Evolutionary conservation across 2,113 vertebrate species (phyloP).

Genomic region (Turdus rufiventris): DNA sequence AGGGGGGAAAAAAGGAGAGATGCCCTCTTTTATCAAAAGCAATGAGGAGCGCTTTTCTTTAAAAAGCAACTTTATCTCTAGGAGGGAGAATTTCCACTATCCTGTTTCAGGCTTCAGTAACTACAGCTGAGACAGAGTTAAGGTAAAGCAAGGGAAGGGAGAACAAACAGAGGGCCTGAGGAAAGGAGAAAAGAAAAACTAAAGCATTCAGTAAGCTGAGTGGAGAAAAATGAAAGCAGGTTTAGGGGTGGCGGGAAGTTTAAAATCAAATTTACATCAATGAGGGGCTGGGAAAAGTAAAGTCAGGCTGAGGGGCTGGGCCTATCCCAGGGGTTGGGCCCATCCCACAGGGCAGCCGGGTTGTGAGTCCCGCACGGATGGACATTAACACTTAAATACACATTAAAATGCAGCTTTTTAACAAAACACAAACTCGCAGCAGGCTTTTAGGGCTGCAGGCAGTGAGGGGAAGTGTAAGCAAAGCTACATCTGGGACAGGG

Average conservation of each 20-base stretch:
- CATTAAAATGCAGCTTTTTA: accelerated
- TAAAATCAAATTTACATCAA: not conserved
- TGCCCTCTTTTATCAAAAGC: not conserved
- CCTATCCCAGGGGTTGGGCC: not conserved
- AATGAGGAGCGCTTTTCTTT: not conserved
- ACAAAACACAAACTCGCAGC: not conserved
- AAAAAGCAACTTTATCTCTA: not conserved
- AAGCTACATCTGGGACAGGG: not conserved
- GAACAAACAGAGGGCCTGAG: not conserved
- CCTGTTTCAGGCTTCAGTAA: not conserved
- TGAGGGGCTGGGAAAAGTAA: not conserved
- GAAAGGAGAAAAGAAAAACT: not conserved
- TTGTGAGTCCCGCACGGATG: accelerated
- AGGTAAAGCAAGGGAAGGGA: not conserved
- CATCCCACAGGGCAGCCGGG: accelerated
- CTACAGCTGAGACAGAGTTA: not conserved
- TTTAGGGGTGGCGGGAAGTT: not conserved
- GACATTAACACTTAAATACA: not conserved
- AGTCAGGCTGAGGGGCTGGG: not conserved
- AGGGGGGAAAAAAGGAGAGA: accelerated
- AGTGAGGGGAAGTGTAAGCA: not conserved
- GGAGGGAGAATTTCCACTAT: not conserved
- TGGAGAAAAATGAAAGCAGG: not conserved
- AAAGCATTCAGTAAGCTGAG: not conserved
- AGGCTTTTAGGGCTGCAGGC: not conserved